Percentiles rank a stretch among this genome's conserved stretches.
Evolutionary conservation across 2,797 vertebrate species (phyloP).

Genomic region (Sebastes hubbsi): DNA sequence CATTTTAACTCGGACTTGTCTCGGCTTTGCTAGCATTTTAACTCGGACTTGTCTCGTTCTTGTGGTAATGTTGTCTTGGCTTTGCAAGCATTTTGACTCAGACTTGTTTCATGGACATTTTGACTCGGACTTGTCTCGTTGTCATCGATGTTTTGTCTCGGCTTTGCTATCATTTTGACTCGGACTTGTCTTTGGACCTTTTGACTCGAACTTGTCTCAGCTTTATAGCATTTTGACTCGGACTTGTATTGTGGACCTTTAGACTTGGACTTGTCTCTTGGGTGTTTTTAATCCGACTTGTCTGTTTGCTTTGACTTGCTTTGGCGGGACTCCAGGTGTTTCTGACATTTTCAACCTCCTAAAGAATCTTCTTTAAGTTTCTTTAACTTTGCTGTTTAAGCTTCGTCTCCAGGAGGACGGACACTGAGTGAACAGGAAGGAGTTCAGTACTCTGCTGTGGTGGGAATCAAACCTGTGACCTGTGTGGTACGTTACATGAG

Average conservation of each 20-base stretch:
- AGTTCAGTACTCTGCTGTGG: not conserved
- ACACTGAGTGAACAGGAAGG: not conserved
- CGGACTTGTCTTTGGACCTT: not conserved
- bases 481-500: too few relatives aligned
- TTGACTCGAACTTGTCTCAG: not conserved
- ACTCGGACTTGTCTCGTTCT: too few relatives aligned
- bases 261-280: not conserved
- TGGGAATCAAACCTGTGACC: slow-evolving; percentile 4
- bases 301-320: not conserved
- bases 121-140: too few relatives aligned
- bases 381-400: not conserved
- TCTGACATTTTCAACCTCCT: not conserved
- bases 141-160: not conserved
- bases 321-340: not conserved
- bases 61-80: too few relatives aligned
- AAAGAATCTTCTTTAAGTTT: not conserved
- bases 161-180: not conserved
- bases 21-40: not conserved
- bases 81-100: too few relatives aligned
- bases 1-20: too few relatives aligned
- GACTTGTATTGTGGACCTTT: not conserved
- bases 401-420: not conserved
- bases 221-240: too few relatives aligned
- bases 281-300: not conserved
- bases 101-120: too few relatives aligned